Percentiles rank a stretch among this genome's conserved stretches.
These are phyloP conservation scores for Pristis pectinata DNA, from an alignment of 2,797 vertebrate genomes.

Conservation along the genomic window DNA sequence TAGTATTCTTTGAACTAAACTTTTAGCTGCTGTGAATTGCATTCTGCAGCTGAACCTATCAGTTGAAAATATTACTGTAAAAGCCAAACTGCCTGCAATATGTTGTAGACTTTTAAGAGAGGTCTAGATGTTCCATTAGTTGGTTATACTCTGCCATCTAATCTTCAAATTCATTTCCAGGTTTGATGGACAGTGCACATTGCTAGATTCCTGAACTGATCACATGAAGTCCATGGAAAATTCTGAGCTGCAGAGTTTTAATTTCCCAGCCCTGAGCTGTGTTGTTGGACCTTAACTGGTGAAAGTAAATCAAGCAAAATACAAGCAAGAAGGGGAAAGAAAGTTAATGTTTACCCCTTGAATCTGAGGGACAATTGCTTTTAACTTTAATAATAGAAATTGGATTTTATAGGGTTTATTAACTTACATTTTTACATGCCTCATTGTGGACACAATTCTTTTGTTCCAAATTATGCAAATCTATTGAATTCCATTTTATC, in stretches of 20 bases:
- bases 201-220: not conserved
- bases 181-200: not conserved
- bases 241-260: not conserved
- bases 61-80: conserved; percentile 6
- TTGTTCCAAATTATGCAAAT: conserved; percentile 36
- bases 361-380: not conserved
- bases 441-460: conserved; percentile 18
- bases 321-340: not conserved
- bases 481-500: conserved; percentile 50
- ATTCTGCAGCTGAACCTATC: conserved; percentile 8
- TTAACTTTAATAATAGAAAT: conserved; percentile 8
- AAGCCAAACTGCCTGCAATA: conserved; percentile 23
- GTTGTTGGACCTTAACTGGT: not conserved
- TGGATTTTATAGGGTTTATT: conserved; percentile 10
- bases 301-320: not conserved
- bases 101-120: not conserved
- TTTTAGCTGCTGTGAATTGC: not conserved
- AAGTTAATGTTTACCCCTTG: not conserved
- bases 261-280: not conserved
- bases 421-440: conserved; percentile 12
- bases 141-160: conserved; percentile 16
- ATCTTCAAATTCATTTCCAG: conserved; percentile 24
- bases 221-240: not conserved
- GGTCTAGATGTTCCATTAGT: conserved; percentile 14
- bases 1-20: conserved; percentile 17